Evolutionary conservation across 2,888 invertebrate genomes (phyloP), one percentile per base, ranked within the genome.

Genomic region (Polydrusus cervinus): DNA sequence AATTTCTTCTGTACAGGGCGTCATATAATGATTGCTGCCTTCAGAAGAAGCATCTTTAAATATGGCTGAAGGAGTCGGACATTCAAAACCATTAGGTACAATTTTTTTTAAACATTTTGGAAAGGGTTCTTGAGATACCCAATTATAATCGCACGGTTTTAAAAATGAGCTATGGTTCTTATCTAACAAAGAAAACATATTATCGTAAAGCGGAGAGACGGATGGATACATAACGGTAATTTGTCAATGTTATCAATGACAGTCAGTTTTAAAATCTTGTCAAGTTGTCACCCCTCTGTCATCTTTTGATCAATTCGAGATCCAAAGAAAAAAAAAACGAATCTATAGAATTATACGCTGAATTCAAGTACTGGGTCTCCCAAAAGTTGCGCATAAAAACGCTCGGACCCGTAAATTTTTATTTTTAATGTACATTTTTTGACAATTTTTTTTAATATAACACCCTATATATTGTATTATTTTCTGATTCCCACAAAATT

Each of bases 141-240:
- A 16, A 3, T 6, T 13, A 49, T 9, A 30, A 45, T 49, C 10
- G 16, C n/a, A 45, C 0, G 64, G 64, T 20, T 64, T 14, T 25
- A 64, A 34, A 47, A 64, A 64, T 45, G 3, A 7, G 16, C 14
- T 45, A 45, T 64, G 64, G 20, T 64, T 34, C n/a, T 5, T 34
- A 45, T 64, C 49, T 64, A 64, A 64, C n/a, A 49, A 9, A 16
- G 64, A 45, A 49, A 64, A 64, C 8, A 64, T 30, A 6, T 20
- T 38, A 8, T 60, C 38, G 2, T 16, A 40, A 38, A 16, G 7
- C 25, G 34, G 13, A n/a, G n/a, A 34, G 14, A 34, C 9, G 7
- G 11, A 2, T n/a, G 9, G 14, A 38, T 38, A 60, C 38, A 60
- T 38, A 16, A n/a, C 16, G 2, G 34, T 34, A 3, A 34, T 34